Evolutionary conservation across 2,113 vertebrate species (phyloP).

Genomic region (Madoqua kirkii): DNA sequence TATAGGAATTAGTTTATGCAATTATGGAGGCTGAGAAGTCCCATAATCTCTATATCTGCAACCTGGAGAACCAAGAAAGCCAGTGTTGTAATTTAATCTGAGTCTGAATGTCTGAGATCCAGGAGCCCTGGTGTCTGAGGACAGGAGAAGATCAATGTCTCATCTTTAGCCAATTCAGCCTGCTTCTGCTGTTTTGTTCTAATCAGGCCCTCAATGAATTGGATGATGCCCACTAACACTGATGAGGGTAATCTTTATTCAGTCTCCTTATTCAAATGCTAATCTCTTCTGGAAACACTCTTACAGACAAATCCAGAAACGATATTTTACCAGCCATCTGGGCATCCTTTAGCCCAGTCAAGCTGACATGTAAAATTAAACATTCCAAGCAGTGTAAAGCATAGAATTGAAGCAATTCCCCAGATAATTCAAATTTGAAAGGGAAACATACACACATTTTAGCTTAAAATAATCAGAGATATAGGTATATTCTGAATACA

Average conservation of each 20-base stretch:
- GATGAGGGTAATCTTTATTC: neutral
- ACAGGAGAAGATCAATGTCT: neutral
- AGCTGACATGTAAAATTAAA: neutral
- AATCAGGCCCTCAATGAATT: neutral
- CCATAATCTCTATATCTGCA: neutral
- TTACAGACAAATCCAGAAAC: neutral
- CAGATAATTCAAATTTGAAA: slow-evolving; percentile 3
- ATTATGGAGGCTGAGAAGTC: neutral
- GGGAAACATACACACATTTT: neutral
- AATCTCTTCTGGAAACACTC: neutral
- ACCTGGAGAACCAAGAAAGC: neutral
- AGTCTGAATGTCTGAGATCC: neutral
- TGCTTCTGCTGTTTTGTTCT: neutral
- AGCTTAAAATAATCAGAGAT: neutral
- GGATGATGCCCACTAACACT: neutral
- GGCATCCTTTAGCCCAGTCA: neutral
- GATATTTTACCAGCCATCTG: neutral
- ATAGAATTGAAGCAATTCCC: neutral
- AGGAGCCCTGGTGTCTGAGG: neutral
- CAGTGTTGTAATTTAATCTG: neutral
- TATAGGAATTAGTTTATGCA: neutral
- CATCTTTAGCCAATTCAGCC: neutral
- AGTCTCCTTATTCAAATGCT: neutral
- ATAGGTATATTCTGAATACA: neutral
- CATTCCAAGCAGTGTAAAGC: neutral